These are phyloP conservation scores for Dendrophyllia cribrosa DNA, from an alignment of 64 coral and sea anemone species.

Conservation along the genomic window DNA sequence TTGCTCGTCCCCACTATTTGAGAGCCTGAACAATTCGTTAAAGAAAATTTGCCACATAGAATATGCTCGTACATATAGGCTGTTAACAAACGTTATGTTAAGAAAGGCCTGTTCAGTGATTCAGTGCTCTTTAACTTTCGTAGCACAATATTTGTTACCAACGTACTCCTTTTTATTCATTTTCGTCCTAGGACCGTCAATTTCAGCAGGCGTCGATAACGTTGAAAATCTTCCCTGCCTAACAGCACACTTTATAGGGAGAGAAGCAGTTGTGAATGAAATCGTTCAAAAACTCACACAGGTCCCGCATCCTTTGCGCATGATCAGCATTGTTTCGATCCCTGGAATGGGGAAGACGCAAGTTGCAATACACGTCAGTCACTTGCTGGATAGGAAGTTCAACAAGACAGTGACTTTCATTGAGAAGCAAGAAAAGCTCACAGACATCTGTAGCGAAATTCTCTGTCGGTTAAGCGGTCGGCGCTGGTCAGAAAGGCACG, in stretches of 20 bases:
- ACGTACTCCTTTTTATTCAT: not conserved
- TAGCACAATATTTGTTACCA: too few relatives aligned
- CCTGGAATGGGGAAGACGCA: conserved; percentile 25
- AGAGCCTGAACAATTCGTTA: too few relatives aligned
- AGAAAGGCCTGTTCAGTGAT: too few relatives aligned
- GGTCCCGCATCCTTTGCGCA: not conserved
- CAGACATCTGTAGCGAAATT: not conserved
- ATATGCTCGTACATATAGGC: too few relatives aligned
- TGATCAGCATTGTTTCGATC: not conserved
- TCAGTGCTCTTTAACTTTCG: too few relatives aligned
- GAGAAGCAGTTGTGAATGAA: not conserved
- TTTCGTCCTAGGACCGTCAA: not conserved
- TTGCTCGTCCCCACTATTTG: too few relatives aligned
- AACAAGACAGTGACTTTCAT: not conserved
- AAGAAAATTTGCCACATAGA: too few relatives aligned
- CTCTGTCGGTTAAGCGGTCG: not conserved
- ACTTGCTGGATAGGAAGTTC: not conserved
- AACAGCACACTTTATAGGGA: not conserved
- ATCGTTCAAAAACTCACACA: not conserved
- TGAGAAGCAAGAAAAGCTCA: not conserved
- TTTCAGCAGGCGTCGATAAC: not conserved
- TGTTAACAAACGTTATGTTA: too few relatives aligned
- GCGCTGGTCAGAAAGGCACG: not conserved
- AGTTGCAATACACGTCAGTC: not conserved
- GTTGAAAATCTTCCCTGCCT: not conserved